Evolutionary conservation across 2,113 vertebrate genomes (phyloP), one percentile per base, ranked within the genome.

Genomic region (Prolemur simus): DNA sequence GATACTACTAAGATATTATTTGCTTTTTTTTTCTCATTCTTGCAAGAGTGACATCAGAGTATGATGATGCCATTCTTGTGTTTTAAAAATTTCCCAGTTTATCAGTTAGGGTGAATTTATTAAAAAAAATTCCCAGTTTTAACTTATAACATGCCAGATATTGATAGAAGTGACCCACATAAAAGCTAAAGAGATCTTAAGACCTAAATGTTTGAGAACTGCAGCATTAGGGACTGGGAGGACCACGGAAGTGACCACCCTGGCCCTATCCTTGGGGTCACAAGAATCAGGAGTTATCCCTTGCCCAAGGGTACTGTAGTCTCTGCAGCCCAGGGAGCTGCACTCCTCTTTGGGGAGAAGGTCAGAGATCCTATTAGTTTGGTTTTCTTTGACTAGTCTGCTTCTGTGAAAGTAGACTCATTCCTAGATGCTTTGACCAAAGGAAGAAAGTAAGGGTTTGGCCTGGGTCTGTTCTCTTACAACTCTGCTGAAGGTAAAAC

Each of bases 161-260:
- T 21, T 74, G 37, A 17, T 21, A 6, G 23, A 4, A 45, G 23
- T n/a, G 13, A 27, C 37, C 39, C 69, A 25, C 23, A 1, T 10
- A 39, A 56, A 29, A 49, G 15, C 73, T 21, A 13, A 27, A 27
- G 42, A 66, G 42, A 10, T 8, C n/a, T 56, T 1, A 8, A 32
- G 58, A 17, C 54, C 15, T 5, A 0, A 1, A 0, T 66, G 58
- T 89, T 20, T 39, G 71, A 69, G 85, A 74, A 52, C 66, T 34
- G 0, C n/a, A 8, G 3, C 3, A 0, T 13, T 3, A 21, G 56
- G 25, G 27, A 10, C 23, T 0, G 29, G 20, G 32, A 49, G 9
- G 25, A 34, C 64, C 1, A 1, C 18, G 9, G 20, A 17, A 56
- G 32, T 21, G 2, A 14, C 47, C 13, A 1, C 13, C 10, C 25